Percentiles rank a stretch among this genome's conserved stretches.
phyloP scores from a whole-genome alignment of 1,140 invertebrate species.

The Pseudomyrmex concolor region DNA sequence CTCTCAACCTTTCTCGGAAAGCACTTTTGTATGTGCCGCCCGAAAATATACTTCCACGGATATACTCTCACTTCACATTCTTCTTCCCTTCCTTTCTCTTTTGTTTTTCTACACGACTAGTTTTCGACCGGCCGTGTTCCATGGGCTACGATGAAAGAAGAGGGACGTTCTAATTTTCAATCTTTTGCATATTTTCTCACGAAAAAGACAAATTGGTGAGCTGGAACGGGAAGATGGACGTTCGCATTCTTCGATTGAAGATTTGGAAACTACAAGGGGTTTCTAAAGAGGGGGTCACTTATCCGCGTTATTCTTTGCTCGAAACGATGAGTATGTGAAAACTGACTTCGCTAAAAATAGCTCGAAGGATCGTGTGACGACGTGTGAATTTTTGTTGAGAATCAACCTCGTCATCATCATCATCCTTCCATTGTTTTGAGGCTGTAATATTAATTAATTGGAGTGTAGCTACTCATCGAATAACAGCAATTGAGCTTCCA shows the following conservation, averaged over 20 bases:
- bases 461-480: slow-evolving; percentile 3
- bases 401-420: not conserved
- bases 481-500: slow-evolving; percentile 19
- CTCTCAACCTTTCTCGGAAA: no score
- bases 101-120: slow-evolving; percentile 18
- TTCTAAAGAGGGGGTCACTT: no score
- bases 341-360: not conserved
- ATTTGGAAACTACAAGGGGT: not conserved
- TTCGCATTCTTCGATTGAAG: not conserved
- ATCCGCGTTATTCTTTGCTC: not conserved
- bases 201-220: no score
- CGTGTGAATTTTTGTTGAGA: not conserved
- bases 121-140: slow-evolving; percentile 21
- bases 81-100: slow-evolving; percentile 40
- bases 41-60: slow-evolving; percentile 1
- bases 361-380: not conserved
- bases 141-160: slow-evolving; percentile 1
- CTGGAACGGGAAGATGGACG: no score
- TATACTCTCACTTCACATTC: slow-evolving; percentile 64
- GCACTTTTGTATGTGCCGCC: no score
- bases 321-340: not conserved
- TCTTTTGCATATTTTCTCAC: slow-evolving; percentile 17
- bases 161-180: slow-evolving; percentile 51
- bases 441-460: slow-evolving; percentile 42
- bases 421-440: slow-evolving; percentile 33